phyloP scores from a whole-genome alignment of 2,888 invertebrate species.

The Prosopocoilus inquinatus region DNA sequence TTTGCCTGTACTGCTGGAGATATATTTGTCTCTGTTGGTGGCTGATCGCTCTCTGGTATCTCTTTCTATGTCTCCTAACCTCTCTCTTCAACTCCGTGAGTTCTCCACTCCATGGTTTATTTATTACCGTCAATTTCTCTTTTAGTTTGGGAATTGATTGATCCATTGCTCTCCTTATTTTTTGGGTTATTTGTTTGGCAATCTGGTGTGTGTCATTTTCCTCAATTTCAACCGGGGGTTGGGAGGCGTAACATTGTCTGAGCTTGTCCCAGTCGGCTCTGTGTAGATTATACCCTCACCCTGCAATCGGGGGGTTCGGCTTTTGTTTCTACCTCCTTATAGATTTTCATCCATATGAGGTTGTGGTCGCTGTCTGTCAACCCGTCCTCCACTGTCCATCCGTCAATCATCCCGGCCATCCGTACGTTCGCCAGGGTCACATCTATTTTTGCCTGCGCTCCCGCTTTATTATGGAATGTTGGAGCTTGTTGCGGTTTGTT shows the following conservation, averaged over 20 bases:
- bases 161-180: background rate
- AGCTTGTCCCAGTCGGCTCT: slow-evolving; percentile 7
- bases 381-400: slow-evolving; percentile 1
- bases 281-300: background rate
- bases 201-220: background rate
- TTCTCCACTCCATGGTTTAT: background rate
- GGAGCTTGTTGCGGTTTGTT: background rate
- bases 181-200: background rate
- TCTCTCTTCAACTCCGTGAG: background rate
- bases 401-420: background rate
- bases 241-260: background rate
- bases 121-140: background rate
- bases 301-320: background rate
- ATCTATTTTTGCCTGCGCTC: slow-evolving; percentile 1
- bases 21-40: background rate
- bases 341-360: background rate
- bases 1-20: background rate
- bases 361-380: slow-evolving; percentile 7
- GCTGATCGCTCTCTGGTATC: background rate
- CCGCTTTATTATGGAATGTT: slow-evolving; percentile 3
- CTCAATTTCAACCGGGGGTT: background rate
- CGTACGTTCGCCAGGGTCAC: background rate
- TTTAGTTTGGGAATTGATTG: background rate
- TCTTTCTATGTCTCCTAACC: background rate
- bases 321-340: background rate